These are phyloP conservation scores for Pelagia noctiluca DNA, from an alignment of 30 jellyfish, hydroid and myxozoan species.

Conservation along the genomic window DNA sequence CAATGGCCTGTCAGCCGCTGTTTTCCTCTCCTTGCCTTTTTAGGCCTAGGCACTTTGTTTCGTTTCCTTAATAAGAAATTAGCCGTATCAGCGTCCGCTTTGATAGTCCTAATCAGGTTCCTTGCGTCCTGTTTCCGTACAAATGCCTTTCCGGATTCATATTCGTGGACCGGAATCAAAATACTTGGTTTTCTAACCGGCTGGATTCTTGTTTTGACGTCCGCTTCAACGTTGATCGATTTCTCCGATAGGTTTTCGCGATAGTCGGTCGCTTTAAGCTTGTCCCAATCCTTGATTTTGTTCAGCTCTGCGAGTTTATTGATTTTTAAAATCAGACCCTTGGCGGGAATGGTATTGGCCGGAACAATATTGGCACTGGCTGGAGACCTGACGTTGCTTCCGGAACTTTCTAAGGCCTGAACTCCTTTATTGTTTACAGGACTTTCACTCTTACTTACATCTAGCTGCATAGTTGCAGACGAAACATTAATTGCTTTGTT, in stretches of 20 bases:
- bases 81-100: slow-evolving; percentile 46
- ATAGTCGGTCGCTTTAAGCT: no score
- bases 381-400: not conserved
- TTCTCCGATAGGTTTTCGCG: no score
- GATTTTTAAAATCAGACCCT: no score
- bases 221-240: no score
- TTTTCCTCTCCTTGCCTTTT: not conserved
- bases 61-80: slow-evolving; percentile 52
- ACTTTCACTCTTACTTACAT: not conserved
- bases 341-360: no score
- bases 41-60: slow-evolving; percentile 49
- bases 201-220: not conserved
- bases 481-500: not conserved
- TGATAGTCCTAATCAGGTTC: slow-evolving; percentile 51
- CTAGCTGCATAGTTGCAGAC: no score
- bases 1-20: not conserved
- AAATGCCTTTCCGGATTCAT: slow-evolving; percentile 56
- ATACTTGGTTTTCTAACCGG: not conserved
- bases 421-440: not conserved
- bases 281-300: no score
- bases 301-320: no score
- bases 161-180: slow-evolving; percentile 24
- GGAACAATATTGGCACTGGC: not conserved
- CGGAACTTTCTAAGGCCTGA: not conserved
- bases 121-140: slow-evolving; percentile 35